Evolutionary conservation across 2,113 vertebrate genomes (phyloP).

Genomic region (Alethe castanea): DNA sequence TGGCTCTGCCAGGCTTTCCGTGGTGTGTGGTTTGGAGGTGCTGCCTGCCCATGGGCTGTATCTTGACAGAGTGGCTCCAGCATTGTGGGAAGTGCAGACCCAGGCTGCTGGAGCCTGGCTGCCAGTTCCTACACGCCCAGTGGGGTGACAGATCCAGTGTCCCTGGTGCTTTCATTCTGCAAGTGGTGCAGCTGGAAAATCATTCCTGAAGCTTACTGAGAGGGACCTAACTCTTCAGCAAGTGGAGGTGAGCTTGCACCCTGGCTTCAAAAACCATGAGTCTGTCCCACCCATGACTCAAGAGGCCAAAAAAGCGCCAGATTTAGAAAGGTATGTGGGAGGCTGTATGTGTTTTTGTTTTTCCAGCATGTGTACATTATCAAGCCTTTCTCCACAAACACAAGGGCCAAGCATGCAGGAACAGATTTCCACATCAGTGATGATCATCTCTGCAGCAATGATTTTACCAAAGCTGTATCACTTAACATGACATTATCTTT

Average conservation of each 20-base stretch:
- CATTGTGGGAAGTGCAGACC: fast-evolving
- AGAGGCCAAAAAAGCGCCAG: background rate
- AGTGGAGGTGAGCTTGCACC: background rate
- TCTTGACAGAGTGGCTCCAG: background rate
- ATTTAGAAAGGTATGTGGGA: conserved; percentile 13
- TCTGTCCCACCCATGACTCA: background rate
- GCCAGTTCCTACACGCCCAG: background rate
- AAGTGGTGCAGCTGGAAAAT: background rate
- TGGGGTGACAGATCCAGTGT: background rate
- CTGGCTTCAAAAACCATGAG: background rate
- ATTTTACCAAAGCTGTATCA: background rate
- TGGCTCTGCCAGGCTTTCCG: background rate
- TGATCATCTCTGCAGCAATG: background rate
- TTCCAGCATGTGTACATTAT: background rate
- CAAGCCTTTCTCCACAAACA: background rate
- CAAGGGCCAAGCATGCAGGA: background rate
- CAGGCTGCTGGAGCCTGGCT: background rate
- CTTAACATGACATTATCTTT: background rate
- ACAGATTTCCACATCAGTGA: background rate
- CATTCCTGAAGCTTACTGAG: background rate
- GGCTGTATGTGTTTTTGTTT: background rate
- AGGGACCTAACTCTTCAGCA: background rate
- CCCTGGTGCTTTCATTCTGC: background rate
- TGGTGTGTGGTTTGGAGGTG: background rate
- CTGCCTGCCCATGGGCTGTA: background rate